A percentile compares a stretch with the other conserved stretches of the same genome.
phyloP scores from a whole-genome alignment of 2,113 vertebrate species.

The Phycodurus eques region DNA sequence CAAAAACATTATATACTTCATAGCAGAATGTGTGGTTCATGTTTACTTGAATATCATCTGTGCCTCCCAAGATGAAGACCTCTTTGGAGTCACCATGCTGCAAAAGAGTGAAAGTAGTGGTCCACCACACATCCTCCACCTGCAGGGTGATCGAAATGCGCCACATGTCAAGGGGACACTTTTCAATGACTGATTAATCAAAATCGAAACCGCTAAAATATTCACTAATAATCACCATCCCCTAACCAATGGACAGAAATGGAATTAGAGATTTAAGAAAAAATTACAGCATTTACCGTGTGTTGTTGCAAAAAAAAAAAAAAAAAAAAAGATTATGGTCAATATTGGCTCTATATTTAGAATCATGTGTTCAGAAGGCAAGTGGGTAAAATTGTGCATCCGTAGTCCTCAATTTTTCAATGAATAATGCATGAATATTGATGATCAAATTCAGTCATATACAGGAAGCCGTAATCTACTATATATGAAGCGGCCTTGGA shows the following conservation, averaged over 20 bases:
- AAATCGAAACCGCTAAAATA: neutral
- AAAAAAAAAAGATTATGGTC: neutral
- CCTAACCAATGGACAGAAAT: neutral
- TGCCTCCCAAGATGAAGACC: constrained; percentile 80
- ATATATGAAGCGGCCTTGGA: too few relatives aligned
- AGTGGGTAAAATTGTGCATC: too few relatives aligned
- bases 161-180: neutral
- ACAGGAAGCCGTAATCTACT: too few relatives aligned
- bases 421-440: too few relatives aligned
- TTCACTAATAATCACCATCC: neutral
- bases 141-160: constrained; percentile 28
- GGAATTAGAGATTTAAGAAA: neutral
- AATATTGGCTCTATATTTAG: neutral
- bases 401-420: too few relatives aligned
- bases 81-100: constrained; percentile 77
- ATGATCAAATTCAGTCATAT: too few relatives aligned
- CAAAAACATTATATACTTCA: neutral
- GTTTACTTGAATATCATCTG: constrained; percentile 82
- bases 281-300: neutral
- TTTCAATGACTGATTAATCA: neutral
- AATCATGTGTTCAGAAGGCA: neutral
- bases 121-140: constrained; percentile 81
- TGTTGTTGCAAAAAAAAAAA: neutral
- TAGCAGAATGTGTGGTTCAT: neutral
- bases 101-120: constrained; percentile 76